phyloP scores from a whole-genome alignment of 92 coral and sea anemone genomes.

The Palythoa grandis region DNA sequence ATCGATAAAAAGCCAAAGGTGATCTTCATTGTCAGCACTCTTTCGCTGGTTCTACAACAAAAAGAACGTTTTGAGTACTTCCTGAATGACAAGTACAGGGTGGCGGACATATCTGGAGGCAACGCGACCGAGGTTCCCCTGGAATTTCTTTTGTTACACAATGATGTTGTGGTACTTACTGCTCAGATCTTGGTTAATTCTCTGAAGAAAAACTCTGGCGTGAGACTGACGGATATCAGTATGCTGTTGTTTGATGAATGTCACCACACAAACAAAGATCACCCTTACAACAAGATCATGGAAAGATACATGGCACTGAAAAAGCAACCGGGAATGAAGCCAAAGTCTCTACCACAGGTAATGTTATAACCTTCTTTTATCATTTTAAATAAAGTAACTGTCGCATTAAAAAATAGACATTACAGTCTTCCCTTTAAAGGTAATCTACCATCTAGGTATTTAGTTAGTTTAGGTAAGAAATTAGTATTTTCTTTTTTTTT shows the following conservation, averaged over 20 bases:
- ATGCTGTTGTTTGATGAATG: conserved; percentile 94
- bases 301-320: conserved; percentile 73
- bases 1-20: conserved; percentile 55
- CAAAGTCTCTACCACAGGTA: conserved; percentile 73
- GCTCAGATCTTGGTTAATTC: conserved; percentile 94
- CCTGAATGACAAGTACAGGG: conserved; percentile 74
- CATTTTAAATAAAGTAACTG: no score
- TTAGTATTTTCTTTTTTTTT: no score
- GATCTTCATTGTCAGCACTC: conserved; percentile 90
- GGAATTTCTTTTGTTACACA: conserved; percentile 53
- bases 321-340: conserved; percentile 57
- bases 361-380: no score
- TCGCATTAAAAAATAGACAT: no score
- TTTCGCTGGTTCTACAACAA: conserved; percentile 90
- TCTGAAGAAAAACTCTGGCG: conserved; percentile 27
- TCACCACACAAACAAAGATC: conserved; percentile 90
- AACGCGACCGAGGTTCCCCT: conserved; percentile 78
- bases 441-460: no score
- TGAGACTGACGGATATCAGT: conserved; percentile 65
- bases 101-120: conserved; percentile 82
- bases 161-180: conserved; percentile 80
- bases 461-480: no score
- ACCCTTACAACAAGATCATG: conserved; percentile 91
- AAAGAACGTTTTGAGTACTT: conserved; percentile 78
- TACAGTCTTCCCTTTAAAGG: no score